phyloP scores from a whole-genome alignment of 2,797 vertebrate genomes.

The Amazona finschi region DNA sequence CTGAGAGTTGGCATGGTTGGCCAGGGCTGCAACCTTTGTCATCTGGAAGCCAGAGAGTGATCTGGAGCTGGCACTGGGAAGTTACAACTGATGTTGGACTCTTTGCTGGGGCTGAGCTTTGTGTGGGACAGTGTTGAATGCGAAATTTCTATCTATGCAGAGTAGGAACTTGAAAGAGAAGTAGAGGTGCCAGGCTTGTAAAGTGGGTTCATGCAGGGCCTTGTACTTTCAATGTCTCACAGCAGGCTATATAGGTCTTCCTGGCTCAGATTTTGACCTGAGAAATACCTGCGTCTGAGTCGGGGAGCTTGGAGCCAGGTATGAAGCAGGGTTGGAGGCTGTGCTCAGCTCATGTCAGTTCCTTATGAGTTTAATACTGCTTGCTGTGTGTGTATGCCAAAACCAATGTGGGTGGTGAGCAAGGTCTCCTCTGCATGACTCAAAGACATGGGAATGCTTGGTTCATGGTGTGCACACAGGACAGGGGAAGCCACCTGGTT shows the following conservation, averaged over 20 bases:
- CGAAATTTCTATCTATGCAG: not conserved
- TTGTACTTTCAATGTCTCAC: not conserved
- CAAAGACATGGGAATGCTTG: not conserved
- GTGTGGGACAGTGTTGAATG: not conserved
- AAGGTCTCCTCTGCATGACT: not conserved
- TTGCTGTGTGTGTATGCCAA: not conserved
- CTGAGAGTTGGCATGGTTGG: not conserved
- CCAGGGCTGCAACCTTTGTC: not conserved
- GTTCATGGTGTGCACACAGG: not conserved
- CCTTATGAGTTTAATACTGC: rapidly evolving
- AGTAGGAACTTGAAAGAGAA: not conserved
- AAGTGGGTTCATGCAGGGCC: not conserved
- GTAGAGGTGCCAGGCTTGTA: not conserved
- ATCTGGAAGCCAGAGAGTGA: rapidly evolving
- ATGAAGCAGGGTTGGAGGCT: not conserved
- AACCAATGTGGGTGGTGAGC: not conserved
- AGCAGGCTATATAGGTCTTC: not conserved
- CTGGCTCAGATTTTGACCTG: not conserved
- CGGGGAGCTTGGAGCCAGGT: not conserved
- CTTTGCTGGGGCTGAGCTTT: not conserved
- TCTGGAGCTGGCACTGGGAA: not conserved
- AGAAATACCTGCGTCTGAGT: not conserved
- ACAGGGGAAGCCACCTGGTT: not conserved
- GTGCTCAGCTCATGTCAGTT: not conserved
- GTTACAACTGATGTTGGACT: not conserved